phyloP scores from a whole-genome alignment of 1,140 invertebrate genomes.

The Macrobrachium rosenbergii region DNA sequence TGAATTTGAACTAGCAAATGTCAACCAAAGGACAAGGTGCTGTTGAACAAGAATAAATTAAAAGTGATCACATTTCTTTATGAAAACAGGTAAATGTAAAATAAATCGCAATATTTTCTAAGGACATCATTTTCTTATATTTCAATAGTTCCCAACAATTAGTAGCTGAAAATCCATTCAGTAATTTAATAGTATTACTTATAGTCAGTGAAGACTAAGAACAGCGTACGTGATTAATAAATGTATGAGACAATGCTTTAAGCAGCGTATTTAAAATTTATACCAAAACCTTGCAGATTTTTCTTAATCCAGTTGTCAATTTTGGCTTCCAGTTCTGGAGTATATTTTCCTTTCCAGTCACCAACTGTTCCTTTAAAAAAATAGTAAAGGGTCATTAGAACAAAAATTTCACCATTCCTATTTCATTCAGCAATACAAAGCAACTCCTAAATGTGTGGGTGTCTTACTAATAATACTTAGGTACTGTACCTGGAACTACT shows the following conservation, averaged over 20 bases:
- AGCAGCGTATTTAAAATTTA: slow-evolving; percentile 37
- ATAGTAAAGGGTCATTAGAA: not conserved
- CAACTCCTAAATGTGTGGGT: not conserved
- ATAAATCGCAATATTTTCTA: no score
- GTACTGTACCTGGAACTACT: not conserved
- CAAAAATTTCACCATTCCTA: not conserved
- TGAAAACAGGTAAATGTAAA: no score
- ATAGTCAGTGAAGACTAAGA: no score
- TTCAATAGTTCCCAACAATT: no score
- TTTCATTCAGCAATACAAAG: not conserved
- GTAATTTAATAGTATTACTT: no score
- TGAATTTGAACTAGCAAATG: no score
- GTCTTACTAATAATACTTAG: not conserved
- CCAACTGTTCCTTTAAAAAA: slow-evolving; percentile 66
- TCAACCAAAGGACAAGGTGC: no score
- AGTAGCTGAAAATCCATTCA: no score
- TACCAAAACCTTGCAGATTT: slow-evolving; percentile 58
- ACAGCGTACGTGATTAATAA: not conserved
- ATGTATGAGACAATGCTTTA: not conserved
- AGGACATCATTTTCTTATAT: no score
- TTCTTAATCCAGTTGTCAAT: slow-evolving; percentile 68
- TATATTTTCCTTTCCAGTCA: slow-evolving; percentile 71
- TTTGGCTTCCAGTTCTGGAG: slow-evolving; percentile 66
- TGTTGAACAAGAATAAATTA: no score
- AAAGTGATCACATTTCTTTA: no score